Evolutionary conservation across 2,113 vertebrate species (phyloP).

Genomic region (Ochotona princeps): DNA sequence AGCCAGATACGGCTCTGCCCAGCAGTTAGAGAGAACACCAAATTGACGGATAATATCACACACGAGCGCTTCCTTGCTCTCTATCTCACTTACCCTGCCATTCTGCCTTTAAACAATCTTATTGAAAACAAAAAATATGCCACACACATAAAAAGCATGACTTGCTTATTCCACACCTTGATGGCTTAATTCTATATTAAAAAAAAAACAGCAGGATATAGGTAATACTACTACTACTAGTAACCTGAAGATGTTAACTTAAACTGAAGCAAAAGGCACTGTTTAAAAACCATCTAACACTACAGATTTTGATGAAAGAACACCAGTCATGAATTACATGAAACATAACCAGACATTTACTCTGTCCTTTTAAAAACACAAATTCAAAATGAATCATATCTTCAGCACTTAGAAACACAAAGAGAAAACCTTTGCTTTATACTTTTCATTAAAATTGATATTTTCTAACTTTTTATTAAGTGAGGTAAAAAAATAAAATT

Average conservation of each 20-base stretch:
- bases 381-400: background rate
- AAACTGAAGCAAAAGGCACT: constrained; percentile 6
- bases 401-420: background rate
- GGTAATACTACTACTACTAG: background rate
- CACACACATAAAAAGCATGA: background rate
- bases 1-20: too few species aligned
- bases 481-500: constrained; percentile 72
- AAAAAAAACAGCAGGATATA: background rate
- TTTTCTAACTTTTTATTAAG: constrained; percentile 69
- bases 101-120: too few species aligned
- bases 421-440: constrained; percentile 65
- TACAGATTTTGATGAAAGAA: constrained; percentile 32
- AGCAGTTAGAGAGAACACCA: too few species aligned
- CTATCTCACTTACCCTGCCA: too few species aligned
- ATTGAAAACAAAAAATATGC: background rate
- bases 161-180: constrained; percentile 29
- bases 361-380: constrained; percentile 23
- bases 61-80: too few species aligned
- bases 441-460: constrained; percentile 25
- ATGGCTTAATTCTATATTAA: constrained; percentile 20
- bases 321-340: background rate
- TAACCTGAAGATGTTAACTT: background rate
- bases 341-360: background rate
- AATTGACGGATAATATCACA: too few species aligned
- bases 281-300: background rate